Conservation (phyloP, 2,113 vertebrate species). For the Plecturocebus donacophilus region DNA sequence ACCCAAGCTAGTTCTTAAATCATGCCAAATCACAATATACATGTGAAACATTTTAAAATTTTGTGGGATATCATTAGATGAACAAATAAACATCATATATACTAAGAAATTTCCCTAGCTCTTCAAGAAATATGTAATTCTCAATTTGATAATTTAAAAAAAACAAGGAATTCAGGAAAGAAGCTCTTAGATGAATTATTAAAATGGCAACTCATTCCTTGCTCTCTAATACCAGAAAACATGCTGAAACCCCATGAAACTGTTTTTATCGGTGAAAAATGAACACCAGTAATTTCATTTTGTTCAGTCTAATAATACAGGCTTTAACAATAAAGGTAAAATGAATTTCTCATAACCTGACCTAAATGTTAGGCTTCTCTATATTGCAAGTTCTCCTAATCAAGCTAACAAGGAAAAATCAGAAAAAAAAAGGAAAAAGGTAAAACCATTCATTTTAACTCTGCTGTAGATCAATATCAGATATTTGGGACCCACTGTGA, state of each 20-base stretch:
- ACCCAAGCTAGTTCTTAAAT: background rate
- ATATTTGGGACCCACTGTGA: background rate
- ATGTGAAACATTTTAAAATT: background rate
- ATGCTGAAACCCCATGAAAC: background rate
- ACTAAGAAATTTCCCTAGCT: conserved; percentile 13
- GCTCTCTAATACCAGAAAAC: background rate
- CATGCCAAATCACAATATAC: background rate
- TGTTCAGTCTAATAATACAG: background rate
- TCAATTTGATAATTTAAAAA: background rate
- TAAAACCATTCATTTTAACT: background rate
- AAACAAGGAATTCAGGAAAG: conserved; percentile 2
- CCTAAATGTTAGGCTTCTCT: background rate
- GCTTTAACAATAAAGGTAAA: background rate
- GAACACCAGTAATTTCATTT: background rate
- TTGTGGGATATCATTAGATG: background rate
- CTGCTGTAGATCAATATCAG: background rate
- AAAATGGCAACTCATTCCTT: conserved; percentile 23
- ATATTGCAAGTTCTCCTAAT: background rate
- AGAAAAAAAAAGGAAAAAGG: background rate
- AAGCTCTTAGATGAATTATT: conserved; percentile 30
- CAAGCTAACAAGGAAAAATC: background rate
- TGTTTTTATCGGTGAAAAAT: background rate
- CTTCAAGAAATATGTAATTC: background rate
- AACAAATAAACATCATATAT: background rate
- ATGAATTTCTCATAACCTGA: background rate